Base-by-base conservation (phyloP, 2,888 invertebrate genomes). In the Mythimna albipuncta region DNA sequence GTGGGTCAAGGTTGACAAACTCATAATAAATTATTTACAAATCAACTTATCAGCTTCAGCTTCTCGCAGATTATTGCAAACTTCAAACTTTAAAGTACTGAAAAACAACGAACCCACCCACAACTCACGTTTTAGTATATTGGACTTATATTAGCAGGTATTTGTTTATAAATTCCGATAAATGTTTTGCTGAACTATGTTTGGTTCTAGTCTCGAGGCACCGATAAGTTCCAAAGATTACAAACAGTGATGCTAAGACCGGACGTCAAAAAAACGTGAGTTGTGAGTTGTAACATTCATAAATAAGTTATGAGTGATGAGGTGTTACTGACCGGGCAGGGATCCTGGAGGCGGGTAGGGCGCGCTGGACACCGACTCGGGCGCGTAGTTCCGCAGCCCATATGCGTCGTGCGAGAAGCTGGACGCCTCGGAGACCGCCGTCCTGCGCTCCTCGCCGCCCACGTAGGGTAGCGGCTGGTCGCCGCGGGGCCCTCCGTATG, bases 291-390 rank as follows among this genome's bases (percentile, higher is more conserved):
- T 87, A 87, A 84, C 64, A 52, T 82, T 82, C 62, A 69, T 83
- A 87, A 90, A 88, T 85, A 85, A 76, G 64, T 21, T 41, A 75
- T 71, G 63, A 88, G 85, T 80, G 85, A 81, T 79, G 79, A 79
- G 72, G 66, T 81, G 90, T 91, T 96, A 97, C 96, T 94, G 82
- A 96, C 96, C 96, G 89, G 96, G 96, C 79, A 96, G 86, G 91
- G 97, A 97, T 97, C 98, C 98, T 97, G 98, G 97, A 90, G 98
- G 97, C 90, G 98, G 98, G 89, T 98, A 98, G 58, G 98, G 98
- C 75, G 97, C 97, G 88, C 97, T 97, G 87, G 97, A 97, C 83
- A 98, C 98, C 62, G 97, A 97, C 92, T 98, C 98, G 4, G 97
- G 97, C 69, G 97, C 97, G 93, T 98, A 98, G 94, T 98, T 98